These are phyloP conservation scores for Zaprionus davidi DNA, from an alignment of 1,140 invertebrate species.

Conservation along the genomic window DNA sequence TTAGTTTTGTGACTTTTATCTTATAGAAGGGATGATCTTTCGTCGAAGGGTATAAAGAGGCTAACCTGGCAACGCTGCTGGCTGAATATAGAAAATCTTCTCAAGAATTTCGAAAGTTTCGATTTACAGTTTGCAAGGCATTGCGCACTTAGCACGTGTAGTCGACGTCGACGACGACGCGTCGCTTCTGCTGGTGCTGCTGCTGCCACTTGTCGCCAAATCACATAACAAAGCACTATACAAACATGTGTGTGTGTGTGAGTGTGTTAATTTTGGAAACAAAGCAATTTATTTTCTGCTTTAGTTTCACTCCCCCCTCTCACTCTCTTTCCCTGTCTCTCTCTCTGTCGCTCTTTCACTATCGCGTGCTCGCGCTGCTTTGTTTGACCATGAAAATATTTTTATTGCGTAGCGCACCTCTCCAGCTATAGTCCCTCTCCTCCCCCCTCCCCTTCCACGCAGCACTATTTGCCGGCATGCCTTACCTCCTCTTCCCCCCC, in stretches of 20 bases:
- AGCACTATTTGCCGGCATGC: neutral
- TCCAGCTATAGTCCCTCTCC: neutral
- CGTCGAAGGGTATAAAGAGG: too few relatives aligned
- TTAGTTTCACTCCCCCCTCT: constrained; percentile 44
- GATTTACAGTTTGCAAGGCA: neutral
- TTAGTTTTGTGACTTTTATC: neutral
- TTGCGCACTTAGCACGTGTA: constrained; percentile 16
- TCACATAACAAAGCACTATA: constrained; percentile 29
- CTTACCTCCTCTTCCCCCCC: neutral
- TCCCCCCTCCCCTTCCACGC: neutral
- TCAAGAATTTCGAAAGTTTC: neutral
- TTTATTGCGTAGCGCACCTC: neutral
- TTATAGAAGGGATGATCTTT: too few relatives aligned
- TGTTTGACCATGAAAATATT: constrained; percentile 7
- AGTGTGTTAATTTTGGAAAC: constrained; percentile 52
- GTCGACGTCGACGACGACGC: neutral
- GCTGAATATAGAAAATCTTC: neutral
- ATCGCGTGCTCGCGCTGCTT: constrained; percentile 5
- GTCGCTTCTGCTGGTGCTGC: too few relatives aligned
- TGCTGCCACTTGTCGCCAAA: constrained; percentile 5
- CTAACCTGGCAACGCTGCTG: too few relatives aligned
- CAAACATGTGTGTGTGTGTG: constrained; percentile 17
- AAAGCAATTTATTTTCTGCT: constrained; percentile 59
- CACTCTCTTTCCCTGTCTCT: neutral
- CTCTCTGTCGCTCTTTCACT: constrained; percentile 9